Conservation (phyloP, 2,888 invertebrate genomes). For the Trachelus tabidus region DNA sequence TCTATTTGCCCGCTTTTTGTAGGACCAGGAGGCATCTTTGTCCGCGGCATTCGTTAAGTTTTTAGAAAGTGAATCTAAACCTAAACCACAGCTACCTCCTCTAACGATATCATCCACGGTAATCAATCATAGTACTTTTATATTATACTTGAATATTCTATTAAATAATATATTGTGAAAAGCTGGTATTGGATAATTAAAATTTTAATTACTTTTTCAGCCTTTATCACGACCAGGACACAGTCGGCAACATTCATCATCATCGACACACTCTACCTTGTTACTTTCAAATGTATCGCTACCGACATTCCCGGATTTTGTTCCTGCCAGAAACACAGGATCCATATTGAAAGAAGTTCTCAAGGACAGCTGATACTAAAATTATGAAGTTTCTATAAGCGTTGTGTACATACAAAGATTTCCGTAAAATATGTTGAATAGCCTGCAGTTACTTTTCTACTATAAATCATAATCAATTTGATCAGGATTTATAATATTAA, state of each 20-base stretch:
- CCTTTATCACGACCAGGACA: constrained; percentile 54
- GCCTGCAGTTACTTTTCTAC: background rate
- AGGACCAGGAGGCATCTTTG: constrained; percentile 69
- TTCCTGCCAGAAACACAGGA: constrained; percentile 71
- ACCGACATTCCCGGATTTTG: constrained; percentile 71
- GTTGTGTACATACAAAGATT: background rate
- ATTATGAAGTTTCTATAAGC: background rate
- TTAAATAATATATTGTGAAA: background rate
- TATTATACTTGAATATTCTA: constrained; percentile 1
- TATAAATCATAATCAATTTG: background rate
- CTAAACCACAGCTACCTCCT: constrained; percentile 70
- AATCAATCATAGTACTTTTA: constrained; percentile 24
- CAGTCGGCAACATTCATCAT: constrained; percentile 58
- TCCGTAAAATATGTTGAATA: background rate
- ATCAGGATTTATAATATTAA: background rate
- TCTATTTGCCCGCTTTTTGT: constrained; percentile 3
- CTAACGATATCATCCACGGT: constrained; percentile 64
- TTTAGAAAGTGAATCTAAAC: constrained; percentile 85
- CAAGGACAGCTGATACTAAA: constrained; percentile 69
- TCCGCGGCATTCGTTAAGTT: constrained; percentile 82
- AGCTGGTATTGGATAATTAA: background rate
- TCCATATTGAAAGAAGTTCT: constrained; percentile 74
- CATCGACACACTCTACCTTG: constrained; percentile 66
- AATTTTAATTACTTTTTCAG: constrained; percentile 35
- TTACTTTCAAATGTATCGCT: constrained; percentile 69